Evolutionary conservation across 2,797 vertebrate genomes (phyloP), one percentile per base, ranked within the genome.

Genomic region (Rhodeus uyekii): DNA sequence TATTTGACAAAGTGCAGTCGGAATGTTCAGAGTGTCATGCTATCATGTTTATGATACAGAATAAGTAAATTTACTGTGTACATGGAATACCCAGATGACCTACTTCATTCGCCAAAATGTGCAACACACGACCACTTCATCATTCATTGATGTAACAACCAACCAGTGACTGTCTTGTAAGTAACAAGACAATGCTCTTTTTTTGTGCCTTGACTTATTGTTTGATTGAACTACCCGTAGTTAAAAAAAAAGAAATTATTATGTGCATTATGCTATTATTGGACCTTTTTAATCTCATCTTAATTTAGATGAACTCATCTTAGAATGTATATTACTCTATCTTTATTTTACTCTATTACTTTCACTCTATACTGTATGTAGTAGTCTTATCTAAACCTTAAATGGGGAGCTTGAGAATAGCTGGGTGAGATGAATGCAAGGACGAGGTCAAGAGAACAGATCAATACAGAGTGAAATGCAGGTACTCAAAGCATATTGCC

Each of bases 391-490:
- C 24, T 39, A 27, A 81, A 74, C 29, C 24, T 19, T 39, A 80
- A 72, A 80, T 80, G 39, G 9, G 61, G 67, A 55, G 24, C 78
- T 80, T 38, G 27, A 80, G 78, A 80, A 48, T 48, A 72, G 55
- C 39, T 72, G 55, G 42, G 32, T 8, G 42, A 72, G 53, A 60
- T 71, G 67, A 72, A 63, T 3, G 9, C 34, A 16, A 29, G 18
- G 44, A 36, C 4, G 38, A 79, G 55, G 68, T 36, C 78, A 72
- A 72, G 29, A 72, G 78, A 72, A 64, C 80, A 81, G 46, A 81
- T 81, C 80, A 42, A 81, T 81, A 81, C 39, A 38, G 58, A 72
- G 78, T 13, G 14, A 63, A 48, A 72, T 80, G 68, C 42, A 80
- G 55, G 29, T 27, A 61, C 68, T 74, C 44, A 73, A 65, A 74